Evolutionary conservation across 2,113 vertebrate genomes (phyloP).

Genomic region (Chloropsis hardwickii): DNA sequence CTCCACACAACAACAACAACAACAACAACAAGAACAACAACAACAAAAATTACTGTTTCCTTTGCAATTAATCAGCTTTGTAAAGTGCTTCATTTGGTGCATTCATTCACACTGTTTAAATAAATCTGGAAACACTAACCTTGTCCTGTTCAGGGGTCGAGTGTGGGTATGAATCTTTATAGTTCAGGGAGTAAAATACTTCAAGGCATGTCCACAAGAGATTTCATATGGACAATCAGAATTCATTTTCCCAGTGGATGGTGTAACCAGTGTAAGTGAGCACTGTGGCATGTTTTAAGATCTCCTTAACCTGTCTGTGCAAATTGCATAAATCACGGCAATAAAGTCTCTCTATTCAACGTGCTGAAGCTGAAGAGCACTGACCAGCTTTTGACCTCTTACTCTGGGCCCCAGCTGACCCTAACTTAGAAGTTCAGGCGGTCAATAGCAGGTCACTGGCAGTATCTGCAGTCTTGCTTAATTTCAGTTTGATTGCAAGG

Average conservation of each 20-base stretch:
- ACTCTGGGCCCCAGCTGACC: slow-evolving; percentile 87
- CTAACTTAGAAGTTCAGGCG: slow-evolving; percentile 87
- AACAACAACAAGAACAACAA: slow-evolving; percentile 47
- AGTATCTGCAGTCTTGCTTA: slow-evolving; percentile 71
- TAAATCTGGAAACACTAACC: slow-evolving; percentile 79
- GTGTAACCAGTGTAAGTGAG: slow-evolving; percentile 71
- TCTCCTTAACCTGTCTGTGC: slow-evolving; percentile 84
- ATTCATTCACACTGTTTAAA: slow-evolving; percentile 75
- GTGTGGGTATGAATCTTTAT: slow-evolving; percentile 79
- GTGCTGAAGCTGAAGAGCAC: slow-evolving; percentile 70
- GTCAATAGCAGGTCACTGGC: slow-evolving; percentile 93
- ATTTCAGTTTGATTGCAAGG: slow-evolving; percentile 76
- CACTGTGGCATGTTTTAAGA: slow-evolving; percentile 76
- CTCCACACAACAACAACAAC: rapidly evolving
- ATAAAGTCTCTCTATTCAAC: slow-evolving; percentile 86
- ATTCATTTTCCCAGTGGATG: slow-evolving; percentile 84
- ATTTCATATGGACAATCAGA: slow-evolving; percentile 79
- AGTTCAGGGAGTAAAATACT: slow-evolving; percentile 79
- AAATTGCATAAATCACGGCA: slow-evolving; percentile 91
- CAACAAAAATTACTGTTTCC: slow-evolving; percentile 78
- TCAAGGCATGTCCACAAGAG: slow-evolving; percentile 80
- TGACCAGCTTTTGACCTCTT: slow-evolving; percentile 94
- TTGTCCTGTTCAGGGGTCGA: slow-evolving; percentile 76
- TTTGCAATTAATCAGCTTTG: slow-evolving; percentile 81
- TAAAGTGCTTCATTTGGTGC: slow-evolving; percentile 73